Conservation (phyloP, 2,888 invertebrate genomes). For the Ptychoptera albimana region DNA sequence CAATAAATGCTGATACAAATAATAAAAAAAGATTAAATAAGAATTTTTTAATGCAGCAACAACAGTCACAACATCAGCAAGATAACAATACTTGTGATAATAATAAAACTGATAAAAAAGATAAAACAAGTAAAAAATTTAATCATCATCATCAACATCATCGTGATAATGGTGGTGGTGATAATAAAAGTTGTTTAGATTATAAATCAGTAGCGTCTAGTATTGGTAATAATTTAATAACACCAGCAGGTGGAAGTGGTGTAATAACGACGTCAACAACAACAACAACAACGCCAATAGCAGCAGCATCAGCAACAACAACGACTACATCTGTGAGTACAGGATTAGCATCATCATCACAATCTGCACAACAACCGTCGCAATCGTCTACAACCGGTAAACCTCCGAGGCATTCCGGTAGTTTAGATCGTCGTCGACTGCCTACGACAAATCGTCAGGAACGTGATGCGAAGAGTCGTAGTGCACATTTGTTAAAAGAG, state of each 20-base stretch:
- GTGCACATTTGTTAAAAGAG: slow-evolving; percentile 38
- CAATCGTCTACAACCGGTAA: slow-evolving; percentile 8
- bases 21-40: slow-evolving; percentile 21
- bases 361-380: not conserved
- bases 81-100: slow-evolving; percentile 1
- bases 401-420: slow-evolving; percentile 25
- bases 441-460: slow-evolving; percentile 37
- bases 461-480: slow-evolving; percentile 46
- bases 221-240: too few relatives aligned
- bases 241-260: not conserved
- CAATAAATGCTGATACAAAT: slow-evolving; percentile 6
- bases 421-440: slow-evolving; percentile 40
- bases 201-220: too few relatives aligned
- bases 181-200: too few relatives aligned
- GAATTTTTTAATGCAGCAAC: not conserved
- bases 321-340: slow-evolving; percentile 2
- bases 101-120: not conserved
- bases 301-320: slow-evolving; percentile 5
- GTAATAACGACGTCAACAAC: too few relatives aligned
- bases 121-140: too few relatives aligned
- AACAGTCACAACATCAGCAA: not conserved
- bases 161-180: too few relatives aligned
- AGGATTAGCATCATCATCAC: not conserved
- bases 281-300: slow-evolving; percentile 3
- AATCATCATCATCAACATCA: not conserved